Percentiles rank a stretch among this genome's conserved stretches.
These are phyloP conservation scores for Ptychochromis oligacanthus DNA, from an alignment of 2,113 vertebrate species.

Conservation along the genomic window DNA sequence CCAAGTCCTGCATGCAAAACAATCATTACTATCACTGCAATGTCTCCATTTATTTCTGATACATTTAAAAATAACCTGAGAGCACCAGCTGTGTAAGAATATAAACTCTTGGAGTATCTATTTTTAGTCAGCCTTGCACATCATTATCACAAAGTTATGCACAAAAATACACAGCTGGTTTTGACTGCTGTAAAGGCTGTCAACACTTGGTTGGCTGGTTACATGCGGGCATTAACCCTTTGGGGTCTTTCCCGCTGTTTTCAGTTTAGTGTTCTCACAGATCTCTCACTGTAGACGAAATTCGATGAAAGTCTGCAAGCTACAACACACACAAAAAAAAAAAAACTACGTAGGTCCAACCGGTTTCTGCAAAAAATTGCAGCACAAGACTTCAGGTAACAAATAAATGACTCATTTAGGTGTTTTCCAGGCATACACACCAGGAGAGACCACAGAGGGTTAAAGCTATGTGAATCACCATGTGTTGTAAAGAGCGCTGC, in stretches of 20 bases:
- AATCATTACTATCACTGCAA: background rate
- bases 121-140: background rate
- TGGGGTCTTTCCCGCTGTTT: background rate
- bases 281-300: background rate
- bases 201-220: background rate
- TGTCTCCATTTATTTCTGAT: background rate
- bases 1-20: background rate
- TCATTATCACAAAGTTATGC: no score
- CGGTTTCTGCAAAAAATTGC: background rate
- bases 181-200: background rate
- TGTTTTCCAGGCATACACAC: background rate
- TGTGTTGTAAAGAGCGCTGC: background rate
- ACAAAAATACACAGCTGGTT: background rate
- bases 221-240: background rate
- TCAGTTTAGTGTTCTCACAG: background rate
- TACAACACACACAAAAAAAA: background rate
- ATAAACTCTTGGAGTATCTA: background rate
- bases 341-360: background rate
- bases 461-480: conserved; percentile 6
- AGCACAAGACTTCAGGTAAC: background rate
- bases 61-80: background rate
- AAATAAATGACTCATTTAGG: background rate
- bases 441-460: background rate
- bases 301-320: background rate
- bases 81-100: background rate